These are phyloP conservation scores for Pachyseris speciosa DNA, from an alignment of 64 coral and sea anemone species.

Conservation along the genomic window DNA sequence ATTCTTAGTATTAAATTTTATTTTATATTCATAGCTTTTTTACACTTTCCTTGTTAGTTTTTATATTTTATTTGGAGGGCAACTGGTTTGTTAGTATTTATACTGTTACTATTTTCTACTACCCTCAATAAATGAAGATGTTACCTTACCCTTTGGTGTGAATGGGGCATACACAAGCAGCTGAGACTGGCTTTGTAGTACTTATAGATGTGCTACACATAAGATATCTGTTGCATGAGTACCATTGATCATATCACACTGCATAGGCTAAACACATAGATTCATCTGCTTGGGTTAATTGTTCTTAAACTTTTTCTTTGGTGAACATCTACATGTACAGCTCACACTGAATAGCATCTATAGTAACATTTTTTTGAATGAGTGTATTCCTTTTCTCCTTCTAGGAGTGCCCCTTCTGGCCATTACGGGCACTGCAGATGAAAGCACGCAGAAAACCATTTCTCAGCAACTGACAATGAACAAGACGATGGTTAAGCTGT, in stretches of 20 bases:
- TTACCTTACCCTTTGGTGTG: background rate
- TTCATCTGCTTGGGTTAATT: constrained; percentile 19
- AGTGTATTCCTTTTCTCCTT: background rate
- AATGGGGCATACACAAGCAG: background rate
- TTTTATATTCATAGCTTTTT: background rate
- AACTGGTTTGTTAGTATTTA: background rate
- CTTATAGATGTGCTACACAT: background rate
- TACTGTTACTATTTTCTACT: background rate
- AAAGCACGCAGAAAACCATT: constrained; percentile 33
- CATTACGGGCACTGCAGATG: constrained; percentile 18
- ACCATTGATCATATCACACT: background rate
- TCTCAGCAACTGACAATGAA: constrained; percentile 7
- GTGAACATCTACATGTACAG: background rate
- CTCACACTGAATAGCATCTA: constrained; percentile 21
- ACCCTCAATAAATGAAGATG: background rate
- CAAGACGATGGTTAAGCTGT: background rate
- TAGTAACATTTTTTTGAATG: background rate
- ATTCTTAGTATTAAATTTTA: background rate
- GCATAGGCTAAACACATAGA: background rate
- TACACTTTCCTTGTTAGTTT: background rate
- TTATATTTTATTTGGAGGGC: background rate
- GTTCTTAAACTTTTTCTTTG: background rate
- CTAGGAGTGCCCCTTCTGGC: constrained; percentile 38
- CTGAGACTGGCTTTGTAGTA: background rate
- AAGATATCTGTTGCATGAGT: background rate